A percentile compares a stretch with the other conserved stretches of the same genome.
Conservation (phyloP, 1,140 invertebrate species). For the Apis dorsata region DNA sequence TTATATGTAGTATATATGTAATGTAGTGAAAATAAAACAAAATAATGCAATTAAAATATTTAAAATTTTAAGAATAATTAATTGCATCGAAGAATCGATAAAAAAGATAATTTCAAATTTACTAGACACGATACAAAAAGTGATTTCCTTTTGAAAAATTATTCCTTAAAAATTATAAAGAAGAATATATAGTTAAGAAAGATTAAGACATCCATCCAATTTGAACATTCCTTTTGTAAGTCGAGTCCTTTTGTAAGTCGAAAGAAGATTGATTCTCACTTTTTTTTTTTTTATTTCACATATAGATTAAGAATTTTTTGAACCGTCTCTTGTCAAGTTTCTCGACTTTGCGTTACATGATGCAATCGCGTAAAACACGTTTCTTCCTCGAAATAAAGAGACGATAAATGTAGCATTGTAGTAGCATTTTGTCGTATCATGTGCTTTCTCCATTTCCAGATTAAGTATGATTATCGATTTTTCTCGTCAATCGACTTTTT, state of each 20-base stretch:
- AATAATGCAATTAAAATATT: too few relatives aligned
- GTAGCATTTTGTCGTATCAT: neutral
- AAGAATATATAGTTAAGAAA: neutral
- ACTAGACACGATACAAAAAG: too few relatives aligned
- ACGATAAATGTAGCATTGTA: neutral
- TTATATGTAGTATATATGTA: too few relatives aligned
- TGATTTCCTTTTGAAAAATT: too few relatives aligned
- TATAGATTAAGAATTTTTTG: neutral
- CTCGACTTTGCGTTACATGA: neutral
- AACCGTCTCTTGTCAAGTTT: neutral
- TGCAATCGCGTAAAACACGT: slow-evolving; percentile 10
- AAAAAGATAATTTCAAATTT: neutral
- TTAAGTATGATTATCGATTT: neutral
- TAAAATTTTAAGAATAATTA: too few relatives aligned
- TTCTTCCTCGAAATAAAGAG: neutral
- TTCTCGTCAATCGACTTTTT: neutral
- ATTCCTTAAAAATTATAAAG: neutral
- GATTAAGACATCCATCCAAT: fast-evolving
- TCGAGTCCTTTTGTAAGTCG: neutral
- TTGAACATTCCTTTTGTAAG: neutral
- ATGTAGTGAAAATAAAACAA: too few relatives aligned
- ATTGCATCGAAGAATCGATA: neutral
- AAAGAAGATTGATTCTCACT: neutral
- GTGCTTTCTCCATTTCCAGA: neutral
- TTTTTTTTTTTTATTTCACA: neutral